Percentiles rank a stretch among this genome's conserved stretches.
These are phyloP conservation scores for Phrynocephalus forsythii DNA, from an alignment of 2,797 vertebrate species.

Conservation along the genomic window DNA sequence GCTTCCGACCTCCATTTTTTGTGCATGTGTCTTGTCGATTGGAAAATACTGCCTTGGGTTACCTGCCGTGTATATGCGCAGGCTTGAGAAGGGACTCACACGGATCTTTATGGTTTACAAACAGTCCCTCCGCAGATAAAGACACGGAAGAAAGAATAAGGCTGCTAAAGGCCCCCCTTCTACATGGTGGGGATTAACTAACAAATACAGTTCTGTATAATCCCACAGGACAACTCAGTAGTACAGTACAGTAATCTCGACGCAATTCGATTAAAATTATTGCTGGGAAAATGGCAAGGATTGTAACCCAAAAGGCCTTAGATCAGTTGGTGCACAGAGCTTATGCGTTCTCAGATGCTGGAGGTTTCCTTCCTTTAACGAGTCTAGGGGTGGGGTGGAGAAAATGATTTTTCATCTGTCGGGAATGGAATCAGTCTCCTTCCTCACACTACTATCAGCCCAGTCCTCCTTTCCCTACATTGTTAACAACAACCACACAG, in stretches of 20 bases:
- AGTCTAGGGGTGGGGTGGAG: not conserved
- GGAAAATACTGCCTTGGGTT: no score
- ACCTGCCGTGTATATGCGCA: not conserved
- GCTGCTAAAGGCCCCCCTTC: no score
- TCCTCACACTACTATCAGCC: not conserved
- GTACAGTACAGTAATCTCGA: not conserved
- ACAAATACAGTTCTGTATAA: not conserved
- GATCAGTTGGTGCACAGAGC: not conserved
- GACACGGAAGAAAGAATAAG: not conserved
- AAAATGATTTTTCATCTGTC: not conserved
- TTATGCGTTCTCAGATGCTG: not conserved
- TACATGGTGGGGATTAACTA: not conserved
- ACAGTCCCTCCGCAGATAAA: not conserved
- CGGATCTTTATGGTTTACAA: not conserved
- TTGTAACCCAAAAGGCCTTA: not conserved
- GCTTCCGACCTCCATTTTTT: not conserved
- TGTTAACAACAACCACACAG: not conserved
- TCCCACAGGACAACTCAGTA: not conserved
- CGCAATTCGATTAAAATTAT: not conserved
- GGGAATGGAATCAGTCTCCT: not conserved
- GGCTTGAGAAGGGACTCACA: no score
- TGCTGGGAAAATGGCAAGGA: not conserved
- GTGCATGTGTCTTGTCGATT: not conserved
- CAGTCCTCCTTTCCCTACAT: not conserved
- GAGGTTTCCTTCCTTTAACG: not conserved